These are phyloP conservation scores for Cremastobaeus sp. DNA, from an alignment of 2,888 invertebrate species.

Conservation along the genomic window DNA sequence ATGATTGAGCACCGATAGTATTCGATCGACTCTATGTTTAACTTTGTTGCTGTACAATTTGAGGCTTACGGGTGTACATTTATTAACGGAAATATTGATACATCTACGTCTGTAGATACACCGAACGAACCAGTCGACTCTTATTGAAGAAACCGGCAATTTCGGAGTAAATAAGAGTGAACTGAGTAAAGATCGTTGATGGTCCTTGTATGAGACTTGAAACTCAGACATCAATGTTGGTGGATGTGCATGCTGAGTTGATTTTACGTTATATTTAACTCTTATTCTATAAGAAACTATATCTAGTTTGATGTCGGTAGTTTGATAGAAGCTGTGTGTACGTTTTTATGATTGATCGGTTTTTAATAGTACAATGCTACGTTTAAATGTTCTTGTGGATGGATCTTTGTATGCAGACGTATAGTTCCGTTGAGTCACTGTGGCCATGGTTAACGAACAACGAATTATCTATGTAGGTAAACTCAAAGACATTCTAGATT, in stretches of 20 bases:
- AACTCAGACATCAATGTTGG: constrained; percentile 35
- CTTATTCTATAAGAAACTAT: constrained; percentile 36
- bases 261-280: constrained; percentile 2
- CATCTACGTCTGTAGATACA: constrained; percentile 2
- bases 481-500: too few relatives aligned
- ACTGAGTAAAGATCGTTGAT: constrained; percentile 23
- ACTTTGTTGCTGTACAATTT: constrained; percentile 35
- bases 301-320: constrained; percentile 49
- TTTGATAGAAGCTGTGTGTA: constrained; percentile 32
- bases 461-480: too few relatives aligned
- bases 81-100: neutral
- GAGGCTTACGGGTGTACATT: constrained; percentile 16
- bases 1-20: neutral
- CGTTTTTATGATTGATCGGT: constrained; percentile 34
- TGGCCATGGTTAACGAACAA: constrained; percentile 19
- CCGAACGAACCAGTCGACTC: constrained; percentile 14
- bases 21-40: constrained; percentile 14
- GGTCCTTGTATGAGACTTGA: constrained; percentile 26
- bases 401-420: constrained; percentile 33
- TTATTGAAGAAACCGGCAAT: constrained; percentile 4
- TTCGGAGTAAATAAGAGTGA: constrained; percentile 12
- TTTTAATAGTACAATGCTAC: constrained; percentile 45
- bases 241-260: constrained; percentile 52
- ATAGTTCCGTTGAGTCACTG: constrained; percentile 21
- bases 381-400: constrained; percentile 47